phyloP scores from a whole-genome alignment of 2,888 invertebrate genomes.

The Phalera bucephala region DNA sequence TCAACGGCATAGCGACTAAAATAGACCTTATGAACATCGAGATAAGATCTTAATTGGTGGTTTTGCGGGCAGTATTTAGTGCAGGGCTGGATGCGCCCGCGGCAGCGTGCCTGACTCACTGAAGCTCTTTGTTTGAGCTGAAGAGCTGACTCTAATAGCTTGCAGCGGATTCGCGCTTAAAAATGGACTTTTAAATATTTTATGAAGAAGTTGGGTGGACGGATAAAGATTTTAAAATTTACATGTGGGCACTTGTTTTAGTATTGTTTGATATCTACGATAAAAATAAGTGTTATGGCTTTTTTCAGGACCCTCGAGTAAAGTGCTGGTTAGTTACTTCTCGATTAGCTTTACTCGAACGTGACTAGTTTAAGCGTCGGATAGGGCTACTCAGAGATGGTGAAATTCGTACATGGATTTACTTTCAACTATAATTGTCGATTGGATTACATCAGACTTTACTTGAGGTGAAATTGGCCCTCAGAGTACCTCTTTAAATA shows the following conservation, averaged over 20 bases:
- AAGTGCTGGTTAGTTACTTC: too few relatives aligned
- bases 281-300: too few relatives aligned
- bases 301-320: too few relatives aligned
- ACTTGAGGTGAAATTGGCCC: too few relatives aligned
- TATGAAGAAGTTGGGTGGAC: slow-evolving; percentile 59
- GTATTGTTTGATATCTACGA: too few relatives aligned
- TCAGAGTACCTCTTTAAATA: too few relatives aligned
- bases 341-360: too few relatives aligned
- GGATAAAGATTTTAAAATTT: slow-evolving; percentile 50
- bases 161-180: slow-evolving; percentile 76
- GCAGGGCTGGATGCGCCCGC: slow-evolving; percentile 55
- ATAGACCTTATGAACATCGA: slow-evolving; percentile 56
- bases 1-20: slow-evolving; percentile 42
- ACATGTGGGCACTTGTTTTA: slow-evolving; percentile 27
- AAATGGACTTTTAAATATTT: slow-evolving; percentile 80
- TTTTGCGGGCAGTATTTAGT: slow-evolving; percentile 57
- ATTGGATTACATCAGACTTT: too few relatives aligned
- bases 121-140: slow-evolving; percentile 78
- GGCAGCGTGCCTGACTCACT: slow-evolving; percentile 68
- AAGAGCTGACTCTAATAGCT: slow-evolving; percentile 81
- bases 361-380: too few relatives aligned
- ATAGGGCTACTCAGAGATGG: too few relatives aligned
- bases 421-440: too few relatives aligned
- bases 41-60: slow-evolving; percentile 75
- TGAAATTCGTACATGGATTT: too few relatives aligned